Evolutionary conservation across 2,888 invertebrate genomes (phyloP).

Genomic region (Cheilosia vulpina): DNA sequence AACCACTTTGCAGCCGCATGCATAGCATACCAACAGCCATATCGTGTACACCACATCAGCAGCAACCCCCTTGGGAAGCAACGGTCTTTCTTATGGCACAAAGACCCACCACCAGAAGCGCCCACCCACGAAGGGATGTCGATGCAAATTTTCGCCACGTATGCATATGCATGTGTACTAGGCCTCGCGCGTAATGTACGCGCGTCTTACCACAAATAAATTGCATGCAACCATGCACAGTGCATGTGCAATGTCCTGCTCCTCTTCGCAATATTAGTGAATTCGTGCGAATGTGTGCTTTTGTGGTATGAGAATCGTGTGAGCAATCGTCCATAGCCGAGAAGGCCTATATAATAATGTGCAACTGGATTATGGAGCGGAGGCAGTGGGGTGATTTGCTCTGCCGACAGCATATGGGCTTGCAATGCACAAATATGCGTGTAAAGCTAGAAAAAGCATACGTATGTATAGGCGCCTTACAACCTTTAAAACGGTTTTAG

Average conservation of each 20-base stretch:
- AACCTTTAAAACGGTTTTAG: conserved; percentile 33
- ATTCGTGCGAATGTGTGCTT: not conserved
- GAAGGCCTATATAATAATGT: conserved; percentile 4
- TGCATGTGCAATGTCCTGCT: not conserved
- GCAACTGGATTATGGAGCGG: not conserved
- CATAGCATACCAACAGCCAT: conserved; percentile 4
- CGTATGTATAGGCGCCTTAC: conserved; percentile 14
- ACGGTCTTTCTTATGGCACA: conserved; percentile 5
- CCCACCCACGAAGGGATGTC: conserved; percentile 3
- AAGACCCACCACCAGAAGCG: not conserved
- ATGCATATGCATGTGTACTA: conserved; percentile 14
- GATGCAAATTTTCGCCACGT: conserved; percentile 29
- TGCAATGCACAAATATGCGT: conserved; percentile 34
- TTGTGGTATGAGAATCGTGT: conserved; percentile 2
- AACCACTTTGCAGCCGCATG: not conserved
- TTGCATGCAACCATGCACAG: conserved; percentile 32
- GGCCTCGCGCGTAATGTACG: conserved; percentile 42
- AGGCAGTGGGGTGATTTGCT: not conserved
- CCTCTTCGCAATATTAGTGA: not conserved
- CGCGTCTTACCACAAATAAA: conserved; percentile 56
- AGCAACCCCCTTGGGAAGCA: not conserved
- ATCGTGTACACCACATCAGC: not conserved
- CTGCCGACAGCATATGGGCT: too few relatives aligned
- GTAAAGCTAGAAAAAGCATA: conserved; percentile 26
- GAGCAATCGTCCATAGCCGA: conserved; percentile 1